Evolutionary conservation across 1,140 invertebrate species (phyloP).

Genomic region (Pseudoatta argentina): DNA sequence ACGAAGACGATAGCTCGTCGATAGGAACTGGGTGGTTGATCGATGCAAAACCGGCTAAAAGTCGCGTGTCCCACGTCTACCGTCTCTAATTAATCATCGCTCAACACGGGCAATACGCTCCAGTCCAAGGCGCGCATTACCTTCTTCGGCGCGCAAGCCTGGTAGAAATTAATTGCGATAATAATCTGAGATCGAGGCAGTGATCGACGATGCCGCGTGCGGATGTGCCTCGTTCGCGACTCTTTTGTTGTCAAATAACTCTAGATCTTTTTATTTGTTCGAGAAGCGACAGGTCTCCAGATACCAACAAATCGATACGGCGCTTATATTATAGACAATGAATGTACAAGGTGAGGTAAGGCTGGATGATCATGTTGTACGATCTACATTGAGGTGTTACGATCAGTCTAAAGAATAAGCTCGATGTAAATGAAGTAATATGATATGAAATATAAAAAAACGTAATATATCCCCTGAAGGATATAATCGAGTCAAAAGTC

Average conservation of each 20-base stretch:
- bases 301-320: conserved; percentile 47
- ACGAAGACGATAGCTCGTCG: conserved; percentile 49
- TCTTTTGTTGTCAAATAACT: conserved; percentile 56
- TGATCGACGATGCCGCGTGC: conserved; percentile 73
- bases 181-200: conserved; percentile 75
- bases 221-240: conserved; percentile 66
- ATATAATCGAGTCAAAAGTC: conserved; percentile 8
- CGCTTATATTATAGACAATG: conserved; percentile 53
- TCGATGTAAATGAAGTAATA: neutral
- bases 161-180: conserved; percentile 78
- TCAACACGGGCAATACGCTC: conserved; percentile 75
- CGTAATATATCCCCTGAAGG: neutral
- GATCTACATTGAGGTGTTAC: conserved; percentile 18
- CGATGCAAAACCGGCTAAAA: conserved; percentile 76
- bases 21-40: conserved; percentile 70
- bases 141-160: conserved; percentile 71
- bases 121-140: conserved; percentile 70
- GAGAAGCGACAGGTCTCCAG: conserved; percentile 18
- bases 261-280: conserved; percentile 20
- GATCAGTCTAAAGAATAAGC: neutral
- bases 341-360: conserved; percentile 18
- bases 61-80: conserved; percentile 76
- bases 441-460: conserved; percentile 3
- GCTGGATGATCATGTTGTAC: conserved; percentile 2
- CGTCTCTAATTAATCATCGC: conserved; percentile 78